These are phyloP conservation scores for Coendou prehensilis DNA, from an alignment of 2,797 vertebrate species.

Conservation along the genomic window DNA sequence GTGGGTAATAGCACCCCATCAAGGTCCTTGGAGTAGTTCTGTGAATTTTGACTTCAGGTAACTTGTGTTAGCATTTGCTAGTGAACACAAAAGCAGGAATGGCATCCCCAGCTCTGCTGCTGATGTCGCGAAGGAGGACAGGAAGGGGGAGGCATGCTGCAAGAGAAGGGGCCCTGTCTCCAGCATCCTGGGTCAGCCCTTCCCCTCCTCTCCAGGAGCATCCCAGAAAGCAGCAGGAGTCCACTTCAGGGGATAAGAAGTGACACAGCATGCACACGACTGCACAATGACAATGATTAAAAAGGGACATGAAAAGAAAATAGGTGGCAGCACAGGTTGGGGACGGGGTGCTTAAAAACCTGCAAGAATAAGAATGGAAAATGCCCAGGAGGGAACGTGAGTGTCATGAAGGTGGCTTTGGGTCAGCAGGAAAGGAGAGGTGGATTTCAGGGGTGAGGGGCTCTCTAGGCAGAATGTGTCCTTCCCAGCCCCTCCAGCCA, in stretches of 20 bases:
- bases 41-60: not conserved
- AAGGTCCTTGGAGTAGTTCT: not conserved
- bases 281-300: not conserved
- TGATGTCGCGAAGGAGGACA: not conserved
- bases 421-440: not conserved
- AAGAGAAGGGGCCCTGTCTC: not conserved
- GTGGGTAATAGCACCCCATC: not conserved
- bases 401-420: not conserved
- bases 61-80: not conserved
- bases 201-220: not conserved
- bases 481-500: not conserved
- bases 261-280: accelerated
- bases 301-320: not conserved
- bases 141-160: not conserved
- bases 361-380: too few species aligned
- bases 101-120: not conserved
- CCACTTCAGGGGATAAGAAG: not conserved
- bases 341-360: not conserved
- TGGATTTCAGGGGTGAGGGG: not conserved
- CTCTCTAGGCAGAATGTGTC: not conserved
- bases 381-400: not conserved
- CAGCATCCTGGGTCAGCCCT: too few species aligned
- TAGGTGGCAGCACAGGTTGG: not conserved
- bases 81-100: not conserved
- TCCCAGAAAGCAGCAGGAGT: not conserved